phyloP scores from a whole-genome alignment of 2,888 invertebrate species.

The Zonitis immaculata region DNA sequence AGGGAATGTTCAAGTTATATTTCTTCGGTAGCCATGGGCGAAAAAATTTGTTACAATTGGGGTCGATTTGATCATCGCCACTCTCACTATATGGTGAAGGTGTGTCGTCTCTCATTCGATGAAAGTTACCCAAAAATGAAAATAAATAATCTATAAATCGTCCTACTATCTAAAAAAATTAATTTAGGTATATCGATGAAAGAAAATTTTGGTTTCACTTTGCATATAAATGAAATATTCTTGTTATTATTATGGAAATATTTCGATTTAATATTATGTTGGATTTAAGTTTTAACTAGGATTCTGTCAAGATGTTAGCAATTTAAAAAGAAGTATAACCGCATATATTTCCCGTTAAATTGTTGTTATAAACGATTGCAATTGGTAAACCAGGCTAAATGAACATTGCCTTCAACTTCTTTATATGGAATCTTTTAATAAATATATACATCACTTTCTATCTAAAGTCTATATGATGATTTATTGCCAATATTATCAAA shows the following conservation, averaged over 20 bases:
- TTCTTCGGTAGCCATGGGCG: too few relatives aligned
- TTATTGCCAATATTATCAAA: too few relatives aligned
- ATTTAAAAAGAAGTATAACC: conserved; percentile 22
- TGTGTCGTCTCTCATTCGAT: conserved; percentile 15
- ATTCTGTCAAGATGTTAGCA: background rate
- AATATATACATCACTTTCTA: conserved; percentile 25
- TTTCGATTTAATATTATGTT: background rate
- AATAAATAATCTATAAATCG: background rate
- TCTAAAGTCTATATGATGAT: conserved; percentile 17
- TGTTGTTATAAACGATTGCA: conserved; percentile 19
- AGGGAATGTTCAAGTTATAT: too few relatives aligned
- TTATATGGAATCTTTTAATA: conserved; percentile 23
- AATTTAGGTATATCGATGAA: background rate
- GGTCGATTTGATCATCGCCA: background rate
- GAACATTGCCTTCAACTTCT: conserved; percentile 23
- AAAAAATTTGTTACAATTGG: background rate
- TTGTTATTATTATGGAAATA: background rate
- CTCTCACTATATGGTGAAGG: conserved; percentile 21
- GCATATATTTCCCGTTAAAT: conserved; percentile 23
- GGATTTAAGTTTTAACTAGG: background rate
- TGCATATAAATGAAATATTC: background rate
- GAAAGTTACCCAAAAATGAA: conserved; percentile 17
- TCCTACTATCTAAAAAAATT: background rate
- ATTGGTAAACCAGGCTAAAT: conserved; percentile 25
- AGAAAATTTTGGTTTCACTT: background rate